phyloP scores from a whole-genome alignment of 2,888 invertebrate species.

The Argyra leucocephala region DNA sequence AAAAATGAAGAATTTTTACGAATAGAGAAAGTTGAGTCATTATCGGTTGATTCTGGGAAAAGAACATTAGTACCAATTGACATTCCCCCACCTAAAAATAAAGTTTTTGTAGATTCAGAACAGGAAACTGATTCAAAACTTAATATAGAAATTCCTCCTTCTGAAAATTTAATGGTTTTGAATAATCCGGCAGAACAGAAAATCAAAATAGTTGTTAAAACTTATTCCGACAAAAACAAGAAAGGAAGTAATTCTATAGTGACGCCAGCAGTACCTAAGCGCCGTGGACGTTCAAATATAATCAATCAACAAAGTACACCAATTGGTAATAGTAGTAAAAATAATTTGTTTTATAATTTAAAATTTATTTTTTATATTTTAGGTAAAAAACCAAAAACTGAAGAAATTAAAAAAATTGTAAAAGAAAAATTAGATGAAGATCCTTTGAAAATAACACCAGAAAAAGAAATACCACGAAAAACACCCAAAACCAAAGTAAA shows the following conservation, averaged over 20 bases:
- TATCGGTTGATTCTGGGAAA: neutral
- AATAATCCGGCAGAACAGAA: neutral
- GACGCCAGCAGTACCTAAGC: neutral
- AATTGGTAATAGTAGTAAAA: neutral
- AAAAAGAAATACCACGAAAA: neutral
- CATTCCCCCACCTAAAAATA: neutral
- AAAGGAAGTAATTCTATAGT: neutral
- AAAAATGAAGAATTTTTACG: neutral
- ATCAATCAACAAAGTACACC: neutral
- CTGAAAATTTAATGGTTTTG: neutral
- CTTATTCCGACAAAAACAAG: neutral
- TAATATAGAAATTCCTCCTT: neutral
- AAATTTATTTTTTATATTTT: neutral
- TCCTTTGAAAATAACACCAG: neutral
- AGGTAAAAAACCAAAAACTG: neutral
- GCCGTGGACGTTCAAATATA: neutral
- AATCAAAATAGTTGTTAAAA: slow-evolving; percentile 8
- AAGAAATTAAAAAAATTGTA: neutral
- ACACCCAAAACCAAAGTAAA: slow-evolving; percentile 14
- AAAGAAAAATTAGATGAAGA: neutral
- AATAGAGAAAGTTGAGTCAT: neutral
- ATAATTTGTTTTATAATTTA: neutral
- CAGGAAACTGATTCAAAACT: neutral
- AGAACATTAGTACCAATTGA: slow-evolving; percentile 1
- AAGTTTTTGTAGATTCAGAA: neutral